Conservation (phyloP, 2,113 vertebrate species). For the Meriones unguiculatus region DNA sequence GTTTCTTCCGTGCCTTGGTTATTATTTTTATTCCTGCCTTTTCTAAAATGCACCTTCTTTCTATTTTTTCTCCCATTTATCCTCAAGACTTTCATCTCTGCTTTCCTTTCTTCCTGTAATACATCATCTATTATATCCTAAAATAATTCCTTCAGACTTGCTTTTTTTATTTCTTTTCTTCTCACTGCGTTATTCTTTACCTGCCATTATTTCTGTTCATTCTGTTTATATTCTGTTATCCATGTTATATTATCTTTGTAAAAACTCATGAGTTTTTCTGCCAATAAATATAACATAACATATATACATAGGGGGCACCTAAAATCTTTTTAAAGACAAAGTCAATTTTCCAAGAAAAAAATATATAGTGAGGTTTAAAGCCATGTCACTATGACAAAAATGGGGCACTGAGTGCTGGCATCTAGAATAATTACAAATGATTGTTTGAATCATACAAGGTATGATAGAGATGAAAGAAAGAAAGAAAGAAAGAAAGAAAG, state of each 20-base stretch:
- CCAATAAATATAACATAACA: constrained; percentile 64
- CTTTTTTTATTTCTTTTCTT: not conserved
- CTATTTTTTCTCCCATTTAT: constrained; percentile 56
- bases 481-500: constrained; percentile 59
- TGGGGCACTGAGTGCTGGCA: constrained; percentile 51
- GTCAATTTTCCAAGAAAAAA: constrained; percentile 59
- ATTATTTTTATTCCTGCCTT: constrained; percentile 29
- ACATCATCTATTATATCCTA: constrained; percentile 45
- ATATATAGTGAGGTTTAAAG: constrained; percentile 70
- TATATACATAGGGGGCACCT: constrained; percentile 67
- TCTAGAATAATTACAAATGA: constrained; percentile 77
- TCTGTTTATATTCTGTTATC: constrained; percentile 51
- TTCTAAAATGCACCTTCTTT: constrained; percentile 58
- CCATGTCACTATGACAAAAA: constrained; percentile 63
- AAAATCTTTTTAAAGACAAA: constrained; percentile 75
- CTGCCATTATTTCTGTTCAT: constrained; percentile 54
- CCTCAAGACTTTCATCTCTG: constrained; percentile 35
- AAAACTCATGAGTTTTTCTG: constrained; percentile 65
- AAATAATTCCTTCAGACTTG: not conserved
- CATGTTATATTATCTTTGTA: constrained; percentile 55
- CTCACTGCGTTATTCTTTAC: not conserved
- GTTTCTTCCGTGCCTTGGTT: constrained; percentile 39
- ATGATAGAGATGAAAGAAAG: constrained; percentile 33
- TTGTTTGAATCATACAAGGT: constrained; percentile 48
- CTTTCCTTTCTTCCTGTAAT: constrained; percentile 64